Base-by-base conservation (phyloP, 2,797 vertebrate species). In the Oryzias dopingdopingensis region DNA sequence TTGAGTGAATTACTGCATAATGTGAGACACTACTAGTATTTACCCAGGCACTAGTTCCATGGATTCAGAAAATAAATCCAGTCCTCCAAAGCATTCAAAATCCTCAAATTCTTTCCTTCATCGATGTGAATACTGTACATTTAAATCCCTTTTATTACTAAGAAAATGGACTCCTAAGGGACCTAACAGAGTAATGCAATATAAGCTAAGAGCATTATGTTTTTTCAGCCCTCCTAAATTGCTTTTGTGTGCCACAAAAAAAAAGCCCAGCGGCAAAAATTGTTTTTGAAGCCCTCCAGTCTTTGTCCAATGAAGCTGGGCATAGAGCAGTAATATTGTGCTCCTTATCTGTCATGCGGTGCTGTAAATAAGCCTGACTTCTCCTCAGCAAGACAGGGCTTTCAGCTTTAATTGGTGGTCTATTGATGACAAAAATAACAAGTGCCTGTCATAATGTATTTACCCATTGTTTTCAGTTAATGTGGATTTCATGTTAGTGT, bases 361-460 rank as follows among this genome's bases (percentile, higher is more conserved):
- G 40, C 56, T 63, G 73, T 77, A 90, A 90, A 89, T 89, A 76
- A 89, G 86, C 60, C 73, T 32, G 40, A 69, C 50, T 74, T 82
- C 69, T 80, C 47, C 66, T 56, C 69, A 62, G 62, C 32, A 68
- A 84, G 70, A 89, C 81, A 89, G 85, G 88, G 75, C 65, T 74
- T 60, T 56, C 42, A 44, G 57, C 53, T 79, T 86, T 90, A 90
- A 92, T 84, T 89, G 86, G 83, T 74, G 70, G 69, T 69, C 68
- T 46, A 70, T 73, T 83, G 76, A 70, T 62, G 46, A 57, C 49
- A 67, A 82, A 80, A 66, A 86, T 86, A 83, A 80, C 58, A 79
- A 82, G 52, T 74, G 68, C 74, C 74, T 75, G 72, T 70, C 70
- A 63, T 62, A 44, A 8, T 56, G 76, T 62, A 65, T 84, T 81